A percentile compares a stretch with the other conserved stretches of the same genome.
Conservation (phyloP, 2,113 vertebrate genomes). For the Marmota flaviventris region DNA sequence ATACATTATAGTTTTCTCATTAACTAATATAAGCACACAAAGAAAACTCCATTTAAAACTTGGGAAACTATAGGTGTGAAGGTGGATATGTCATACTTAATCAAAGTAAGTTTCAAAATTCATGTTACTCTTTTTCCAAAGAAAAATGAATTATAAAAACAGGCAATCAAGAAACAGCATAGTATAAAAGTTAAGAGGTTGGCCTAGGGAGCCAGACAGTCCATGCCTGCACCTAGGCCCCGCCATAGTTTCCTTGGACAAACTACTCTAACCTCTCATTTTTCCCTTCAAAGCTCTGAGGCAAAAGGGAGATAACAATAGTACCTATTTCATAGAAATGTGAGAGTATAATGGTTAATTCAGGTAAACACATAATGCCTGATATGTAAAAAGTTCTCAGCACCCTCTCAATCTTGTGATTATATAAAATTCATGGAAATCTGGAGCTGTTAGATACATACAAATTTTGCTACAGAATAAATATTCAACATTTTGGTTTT, state of each 20-base stretch:
- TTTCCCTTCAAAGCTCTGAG: neutral
- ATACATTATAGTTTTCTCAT: neutral
- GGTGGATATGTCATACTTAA: neutral
- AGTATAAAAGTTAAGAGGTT: neutral
- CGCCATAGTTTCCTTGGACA: neutral
- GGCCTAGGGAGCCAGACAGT: neutral
- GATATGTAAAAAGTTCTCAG: neutral
- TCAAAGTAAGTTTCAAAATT: constrained; percentile 25
- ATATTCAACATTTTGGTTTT: constrained; percentile 15
- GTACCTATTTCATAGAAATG: neutral
- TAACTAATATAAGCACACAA: neutral
- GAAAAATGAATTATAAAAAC: neutral
- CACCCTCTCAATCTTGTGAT: neutral
- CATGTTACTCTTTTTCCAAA: neutral
- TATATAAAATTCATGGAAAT: neutral
- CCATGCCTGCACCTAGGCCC: neutral
- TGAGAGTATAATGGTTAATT: neutral
- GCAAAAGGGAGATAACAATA: neutral
- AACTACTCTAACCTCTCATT: neutral
- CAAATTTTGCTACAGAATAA: neutral
- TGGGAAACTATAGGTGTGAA: neutral
- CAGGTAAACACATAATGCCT: neutral
- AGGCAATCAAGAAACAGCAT: neutral
- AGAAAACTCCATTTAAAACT: constrained; percentile 1
- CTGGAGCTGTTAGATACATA: neutral